These are phyloP conservation scores for Avahi laniger DNA, from an alignment of 2,797 vertebrate genomes.

Conservation along the genomic window DNA sequence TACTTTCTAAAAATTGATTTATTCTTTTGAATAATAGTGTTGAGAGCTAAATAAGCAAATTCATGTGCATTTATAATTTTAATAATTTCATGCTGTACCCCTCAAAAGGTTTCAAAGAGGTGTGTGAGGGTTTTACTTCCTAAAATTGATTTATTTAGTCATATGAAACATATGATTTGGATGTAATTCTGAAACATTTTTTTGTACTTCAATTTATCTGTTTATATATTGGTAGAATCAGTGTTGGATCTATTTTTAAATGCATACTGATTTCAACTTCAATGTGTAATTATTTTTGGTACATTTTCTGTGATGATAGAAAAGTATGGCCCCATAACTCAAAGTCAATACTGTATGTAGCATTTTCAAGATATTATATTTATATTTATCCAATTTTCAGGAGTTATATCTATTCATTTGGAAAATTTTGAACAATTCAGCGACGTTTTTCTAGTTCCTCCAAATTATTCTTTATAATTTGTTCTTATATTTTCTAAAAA, in stretches of 20 bases:
- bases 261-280: not conserved
- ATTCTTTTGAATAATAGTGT: not conserved
- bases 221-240: not conserved
- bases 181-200: not conserved
- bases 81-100: not conserved
- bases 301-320: not conserved
- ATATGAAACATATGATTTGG: not conserved
- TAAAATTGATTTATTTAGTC: not conserved
- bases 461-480: conserved; percentile 14
- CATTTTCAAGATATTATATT: not conserved
- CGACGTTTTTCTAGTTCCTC: not conserved
- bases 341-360: not conserved
- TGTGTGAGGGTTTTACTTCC: not conserved
- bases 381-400: not conserved
- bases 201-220: not conserved
- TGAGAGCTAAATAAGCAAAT: not conserved
- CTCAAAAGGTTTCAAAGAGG: not conserved
- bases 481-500: not conserved
- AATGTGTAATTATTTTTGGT: not conserved
- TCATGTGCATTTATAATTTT: not conserved
- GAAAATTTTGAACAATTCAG: not conserved
- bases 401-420: not conserved
- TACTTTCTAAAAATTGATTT: not conserved
- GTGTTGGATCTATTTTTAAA: not conserved
- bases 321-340: not conserved